phyloP scores from a whole-genome alignment of 2,113 vertebrate species.

The Dromaius novaehollandiae region DNA sequence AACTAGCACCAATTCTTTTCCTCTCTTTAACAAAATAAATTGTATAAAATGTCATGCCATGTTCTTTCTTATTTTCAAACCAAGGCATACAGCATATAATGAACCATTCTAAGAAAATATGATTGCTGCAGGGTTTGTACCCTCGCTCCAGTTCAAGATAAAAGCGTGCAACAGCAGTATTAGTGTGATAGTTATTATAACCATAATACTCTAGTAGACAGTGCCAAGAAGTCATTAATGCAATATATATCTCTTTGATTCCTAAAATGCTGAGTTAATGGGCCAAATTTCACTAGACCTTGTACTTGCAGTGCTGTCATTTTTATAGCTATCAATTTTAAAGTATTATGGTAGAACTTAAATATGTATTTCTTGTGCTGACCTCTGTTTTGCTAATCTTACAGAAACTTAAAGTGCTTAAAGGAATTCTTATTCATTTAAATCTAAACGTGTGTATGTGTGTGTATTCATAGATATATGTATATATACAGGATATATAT shows the following conservation, averaged over 20 bases:
- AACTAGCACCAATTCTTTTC: constrained; percentile 28
- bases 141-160: constrained; percentile 58
- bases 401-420: neutral
- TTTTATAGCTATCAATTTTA: constrained; percentile 10
- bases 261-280: constrained; percentile 66
- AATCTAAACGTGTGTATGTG: neutral
- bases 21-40: constrained; percentile 55
- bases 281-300: constrained; percentile 58
- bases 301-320: neutral
- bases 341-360: neutral
- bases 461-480: neutral
- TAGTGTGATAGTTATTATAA: constrained; percentile 74
- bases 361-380: constrained; percentile 2
- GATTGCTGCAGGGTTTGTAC: constrained; percentile 35
- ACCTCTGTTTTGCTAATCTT: neutral
- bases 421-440: neutral
- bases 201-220: constrained; percentile 46
- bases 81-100: constrained; percentile 18
- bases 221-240: constrained; percentile 77
- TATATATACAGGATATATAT: neutral
- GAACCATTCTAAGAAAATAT: constrained; percentile 58
- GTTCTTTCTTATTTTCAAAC: constrained; percentile 46
- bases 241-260: constrained; percentile 56
- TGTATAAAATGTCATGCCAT: neutral
- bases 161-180: constrained; percentile 57